Evolutionary conservation across 2,888 invertebrate genomes (phyloP).

Genomic region (Drosophila flavopinicola): DNA sequence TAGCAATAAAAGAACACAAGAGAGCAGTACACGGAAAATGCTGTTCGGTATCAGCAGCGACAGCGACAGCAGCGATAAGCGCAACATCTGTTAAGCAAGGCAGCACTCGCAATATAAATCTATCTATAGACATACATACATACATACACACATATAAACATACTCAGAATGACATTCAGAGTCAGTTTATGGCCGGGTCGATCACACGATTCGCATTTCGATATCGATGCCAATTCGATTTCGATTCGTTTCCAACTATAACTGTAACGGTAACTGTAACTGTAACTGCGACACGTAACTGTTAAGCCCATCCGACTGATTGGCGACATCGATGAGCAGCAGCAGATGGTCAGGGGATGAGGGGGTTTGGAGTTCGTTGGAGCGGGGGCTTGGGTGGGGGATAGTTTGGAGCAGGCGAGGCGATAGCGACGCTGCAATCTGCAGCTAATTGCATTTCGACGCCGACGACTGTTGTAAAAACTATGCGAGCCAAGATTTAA

Average conservation of each 20-base stretch:
- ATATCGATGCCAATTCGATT: slow-evolving; percentile 11
- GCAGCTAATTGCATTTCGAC: slow-evolving; percentile 67
- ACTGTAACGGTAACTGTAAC: background rate
- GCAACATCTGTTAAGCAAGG: slow-evolving; percentile 66
- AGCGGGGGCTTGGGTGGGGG: background rate
- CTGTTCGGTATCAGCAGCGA: slow-evolving; percentile 57
- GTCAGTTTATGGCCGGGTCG: background rate
- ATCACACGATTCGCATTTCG: background rate
- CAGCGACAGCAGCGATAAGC: slow-evolving; percentile 55
- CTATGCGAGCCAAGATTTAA: slow-evolving; percentile 62
- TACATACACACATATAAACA: no score
- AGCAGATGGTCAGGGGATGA: background rate
- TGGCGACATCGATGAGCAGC: slow-evolving; percentile 31
- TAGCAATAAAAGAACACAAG: slow-evolving; percentile 37
- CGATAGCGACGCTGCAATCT: slow-evolving; percentile 54
- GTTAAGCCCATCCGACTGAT: slow-evolving; percentile 58
- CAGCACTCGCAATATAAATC: slow-evolving; percentile 15
- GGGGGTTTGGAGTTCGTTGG: background rate
- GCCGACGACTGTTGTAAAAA: slow-evolving; percentile 58
- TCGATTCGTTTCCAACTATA: no score
- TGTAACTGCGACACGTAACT: slow-evolving; percentile 14
- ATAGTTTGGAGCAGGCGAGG: no score
- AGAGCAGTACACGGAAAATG: slow-evolving; percentile 35
- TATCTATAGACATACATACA: slow-evolving; percentile 49
- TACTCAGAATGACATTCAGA: no score